phyloP scores from a whole-genome alignment of 2,113 vertebrate genomes.

The Larimichthys crocea region DNA sequence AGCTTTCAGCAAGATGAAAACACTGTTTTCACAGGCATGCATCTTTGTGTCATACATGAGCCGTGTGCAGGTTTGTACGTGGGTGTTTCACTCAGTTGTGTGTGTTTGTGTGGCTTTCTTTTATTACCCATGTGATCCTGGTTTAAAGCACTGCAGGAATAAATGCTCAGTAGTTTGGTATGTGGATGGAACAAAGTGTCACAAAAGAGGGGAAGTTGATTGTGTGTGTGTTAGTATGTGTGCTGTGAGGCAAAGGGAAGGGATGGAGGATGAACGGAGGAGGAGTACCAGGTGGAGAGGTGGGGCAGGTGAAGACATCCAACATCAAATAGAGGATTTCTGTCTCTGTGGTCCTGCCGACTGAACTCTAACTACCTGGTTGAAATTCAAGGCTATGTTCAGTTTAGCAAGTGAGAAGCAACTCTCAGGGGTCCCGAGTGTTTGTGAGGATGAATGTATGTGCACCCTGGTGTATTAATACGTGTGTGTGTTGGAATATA shows the following conservation, averaged over 20 bases:
- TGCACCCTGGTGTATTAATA: neutral
- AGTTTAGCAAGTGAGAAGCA: slow-evolving; percentile 2
- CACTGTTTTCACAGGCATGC: neutral
- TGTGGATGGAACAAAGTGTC: slow-evolving; percentile 21
- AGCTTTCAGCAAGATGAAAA: slow-evolving; percentile 28
- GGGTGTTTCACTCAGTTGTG: neutral
- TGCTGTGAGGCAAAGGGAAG: neutral
- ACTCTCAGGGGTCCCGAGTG: neutral
- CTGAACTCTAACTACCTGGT: slow-evolving; percentile 16
- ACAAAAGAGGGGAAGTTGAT: slow-evolving; percentile 28
- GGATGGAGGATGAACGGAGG: slow-evolving; percentile 26
- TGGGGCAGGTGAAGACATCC: slow-evolving; percentile 46
- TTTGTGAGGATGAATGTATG: neutral
- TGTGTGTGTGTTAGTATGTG: neutral
- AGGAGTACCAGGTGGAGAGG: slow-evolving; percentile 13
- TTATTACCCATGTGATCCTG: slow-evolving; percentile 3
- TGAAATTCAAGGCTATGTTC: slow-evolving; percentile 39
- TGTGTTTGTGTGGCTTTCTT: slow-evolving; percentile 9
- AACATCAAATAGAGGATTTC: slow-evolving; percentile 37
- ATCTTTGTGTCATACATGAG: slow-evolving; percentile 8
- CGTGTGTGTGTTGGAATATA: neutral
- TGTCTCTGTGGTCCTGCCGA: slow-evolving; percentile 18
- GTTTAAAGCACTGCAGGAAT: slow-evolving; percentile 4
- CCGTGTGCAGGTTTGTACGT: neutral
- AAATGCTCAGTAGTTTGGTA: neutral